A percentile compares a stretch with the other conserved stretches of the same genome.
phyloP scores from a whole-genome alignment of 2,113 vertebrate genomes.

The Paradoxurus hermaphroditus region DNA sequence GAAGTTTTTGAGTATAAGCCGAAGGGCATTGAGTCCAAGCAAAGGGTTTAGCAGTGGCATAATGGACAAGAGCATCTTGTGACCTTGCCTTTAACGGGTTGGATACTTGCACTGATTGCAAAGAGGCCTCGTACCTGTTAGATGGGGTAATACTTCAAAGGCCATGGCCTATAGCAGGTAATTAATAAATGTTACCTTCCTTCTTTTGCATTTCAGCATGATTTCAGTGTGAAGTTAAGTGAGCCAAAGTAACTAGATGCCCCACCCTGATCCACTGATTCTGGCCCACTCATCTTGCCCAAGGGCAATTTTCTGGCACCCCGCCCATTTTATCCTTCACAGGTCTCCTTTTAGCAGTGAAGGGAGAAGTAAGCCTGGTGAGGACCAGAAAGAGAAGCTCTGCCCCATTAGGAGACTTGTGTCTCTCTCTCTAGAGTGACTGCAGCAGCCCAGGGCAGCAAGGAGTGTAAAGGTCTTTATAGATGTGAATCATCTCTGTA shows the following conservation, averaged over 20 bases:
- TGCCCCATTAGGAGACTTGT: not conserved
- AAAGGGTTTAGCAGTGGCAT: not conserved
- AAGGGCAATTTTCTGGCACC: not conserved
- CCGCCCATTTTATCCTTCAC: not conserved
- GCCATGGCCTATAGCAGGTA: not conserved
- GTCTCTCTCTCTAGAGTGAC: not conserved
- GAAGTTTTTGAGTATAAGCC: not conserved
- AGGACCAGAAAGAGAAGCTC: not conserved
- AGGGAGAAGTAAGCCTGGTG: not conserved
- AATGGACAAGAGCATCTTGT: not conserved
- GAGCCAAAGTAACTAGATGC: not conserved
- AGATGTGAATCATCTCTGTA: not conserved
- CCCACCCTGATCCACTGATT: too few species aligned
- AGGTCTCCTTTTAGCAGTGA: not conserved
- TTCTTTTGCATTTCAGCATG: not conserved
- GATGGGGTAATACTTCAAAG: not conserved
- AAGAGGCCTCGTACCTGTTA: not conserved
- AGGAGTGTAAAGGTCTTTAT: not conserved
- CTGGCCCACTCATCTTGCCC: not conserved
- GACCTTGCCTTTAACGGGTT: not conserved
- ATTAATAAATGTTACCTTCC: not conserved
- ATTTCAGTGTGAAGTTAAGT: not conserved
- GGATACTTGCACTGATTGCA: not conserved
- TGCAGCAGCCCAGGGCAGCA: not conserved
- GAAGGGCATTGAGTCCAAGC: not conserved